A percentile compares a stretch with the other conserved stretches of the same genome.
Evolutionary conservation across 2,888 invertebrate species (phyloP).

Genomic region (Portevinia maculata): DNA sequence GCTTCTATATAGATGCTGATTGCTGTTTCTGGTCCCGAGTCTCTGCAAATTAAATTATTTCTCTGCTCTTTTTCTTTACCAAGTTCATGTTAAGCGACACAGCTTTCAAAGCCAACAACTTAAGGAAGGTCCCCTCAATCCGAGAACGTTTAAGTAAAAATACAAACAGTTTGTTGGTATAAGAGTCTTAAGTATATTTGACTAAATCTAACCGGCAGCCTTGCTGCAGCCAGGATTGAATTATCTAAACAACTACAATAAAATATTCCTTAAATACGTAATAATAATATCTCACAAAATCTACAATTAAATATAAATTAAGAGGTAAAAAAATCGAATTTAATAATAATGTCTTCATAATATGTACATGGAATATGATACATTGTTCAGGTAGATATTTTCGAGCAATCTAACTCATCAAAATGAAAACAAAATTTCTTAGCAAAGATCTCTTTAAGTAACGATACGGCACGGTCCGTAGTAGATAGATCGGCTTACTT

Average conservation of each 20-base stretch:
- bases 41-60: too few relatives aligned
- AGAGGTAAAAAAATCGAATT: conserved; percentile 43
- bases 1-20: too few relatives aligned
- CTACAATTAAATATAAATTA: conserved; percentile 40
- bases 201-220: conserved; percentile 5
- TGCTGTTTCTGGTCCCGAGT: too few relatives aligned
- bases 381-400: not conserved
- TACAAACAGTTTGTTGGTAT: not conserved
- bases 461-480: not conserved
- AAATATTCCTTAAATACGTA: conserved; percentile 29
- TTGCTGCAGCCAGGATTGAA: conserved; percentile 18
- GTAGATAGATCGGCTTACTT: conserved; percentile 15
- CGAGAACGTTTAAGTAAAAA: not conserved
- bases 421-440: conserved; percentile 28
- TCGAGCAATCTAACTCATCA: conserved; percentile 5
- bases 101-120: too few relatives aligned
- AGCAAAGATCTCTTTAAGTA: conserved; percentile 44
- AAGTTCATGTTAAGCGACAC: too few relatives aligned
- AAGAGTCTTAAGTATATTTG: conserved; percentile 3
- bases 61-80: too few relatives aligned
- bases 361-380: conserved; percentile 44
- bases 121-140: too few relatives aligned
- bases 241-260: conserved; percentile 7
- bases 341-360: conserved; percentile 47
- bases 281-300: conserved; percentile 2